These are phyloP conservation scores for Lepeophtheirus salmonis DNA, from an alignment of 1,140 invertebrate genomes.

Conservation along the genomic window DNA sequence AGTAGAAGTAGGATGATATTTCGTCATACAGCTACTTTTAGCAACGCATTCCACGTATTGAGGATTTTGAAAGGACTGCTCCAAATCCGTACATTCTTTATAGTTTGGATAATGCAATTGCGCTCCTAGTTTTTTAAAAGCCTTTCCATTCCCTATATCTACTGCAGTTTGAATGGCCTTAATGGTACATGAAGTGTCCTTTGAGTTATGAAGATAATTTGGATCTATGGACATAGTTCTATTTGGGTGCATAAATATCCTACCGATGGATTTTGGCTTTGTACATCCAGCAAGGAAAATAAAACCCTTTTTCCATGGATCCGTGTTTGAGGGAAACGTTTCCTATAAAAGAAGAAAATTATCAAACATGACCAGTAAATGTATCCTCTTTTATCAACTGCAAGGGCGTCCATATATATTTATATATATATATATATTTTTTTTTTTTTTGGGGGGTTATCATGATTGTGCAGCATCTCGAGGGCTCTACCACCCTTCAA, in stretches of 20 bases:
- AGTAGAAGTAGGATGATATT: not conserved
- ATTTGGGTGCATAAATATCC: not conserved
- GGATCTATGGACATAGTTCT: not conserved
- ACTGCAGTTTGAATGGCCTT: not conserved
- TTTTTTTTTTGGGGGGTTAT: no score
- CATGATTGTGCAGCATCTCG: no score
- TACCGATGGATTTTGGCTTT: not conserved
- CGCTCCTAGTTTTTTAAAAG: not conserved
- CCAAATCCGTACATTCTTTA: not conserved
- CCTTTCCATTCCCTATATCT: not conserved
- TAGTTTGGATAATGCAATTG: not conserved
- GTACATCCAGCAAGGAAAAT: not conserved
- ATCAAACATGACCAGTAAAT: no score
- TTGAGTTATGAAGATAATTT: not conserved
- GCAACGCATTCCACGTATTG: not conserved
- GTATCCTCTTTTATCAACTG: no score
- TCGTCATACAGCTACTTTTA: not conserved
- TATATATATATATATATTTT: no score
- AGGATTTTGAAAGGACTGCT: not conserved
- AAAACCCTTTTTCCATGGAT: not conserved
- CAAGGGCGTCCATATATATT: no score
- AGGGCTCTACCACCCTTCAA: no score
- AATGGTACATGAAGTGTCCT: not conserved
- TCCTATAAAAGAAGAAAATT: no score
- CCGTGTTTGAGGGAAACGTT: not conserved